Base-by-base conservation (phyloP, 2,888 invertebrate genomes). In the Drepanosiphum platanoidis region DNA sequence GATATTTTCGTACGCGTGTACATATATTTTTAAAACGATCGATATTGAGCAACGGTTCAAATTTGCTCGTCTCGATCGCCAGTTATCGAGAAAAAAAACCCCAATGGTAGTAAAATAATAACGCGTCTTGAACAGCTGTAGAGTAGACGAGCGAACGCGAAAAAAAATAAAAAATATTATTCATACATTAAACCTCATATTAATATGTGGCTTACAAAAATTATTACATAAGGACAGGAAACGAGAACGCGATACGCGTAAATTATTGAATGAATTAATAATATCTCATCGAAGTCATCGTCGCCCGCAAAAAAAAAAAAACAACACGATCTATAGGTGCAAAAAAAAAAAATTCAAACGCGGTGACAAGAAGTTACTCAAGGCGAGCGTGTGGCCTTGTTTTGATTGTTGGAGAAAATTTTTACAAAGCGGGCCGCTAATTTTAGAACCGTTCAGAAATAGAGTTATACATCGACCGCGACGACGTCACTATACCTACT, bases 401-500 rank as follows among this genome's bases (percentile, higher is more conserved):
- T 84, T 84, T 84, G 68, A 84, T 77, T 84, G 84, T 84, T 84
- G 75, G 75, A 84, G 75, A 83, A 84, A 75, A 70, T 68, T 84
- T 84, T 84, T 77, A 58, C 75, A 68, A 70, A 84, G 84, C 77
- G 68, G 84, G 68, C 75, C 70, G 68, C 84, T 84, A 84, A 84
- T 77, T 84, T 84, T 84, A 84, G 84, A 84, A 84, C 36, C 22
- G 75, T 77, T 77, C 84, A 84, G 68, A 84, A 84, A 84, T 84
- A 84, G 75, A 84, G 75, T 77, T 52, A 83, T 83, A 52, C 83
- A 70, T 58, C 72, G 71, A 77, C 75, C 58, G 66, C 74, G 74
- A 75, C 74, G 74, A 75, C 74, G 83, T 83, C 74, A 75, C 66
- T 34, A 74, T 18, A 52, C 18, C n/a, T 61, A 72, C n/a, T 72